A percentile compares a stretch with the other conserved stretches of the same genome.
These are phyloP conservation scores for Sacculina carcini DNA, from an alignment of 2,888 invertebrate genomes.

Conservation along the genomic window DNA sequence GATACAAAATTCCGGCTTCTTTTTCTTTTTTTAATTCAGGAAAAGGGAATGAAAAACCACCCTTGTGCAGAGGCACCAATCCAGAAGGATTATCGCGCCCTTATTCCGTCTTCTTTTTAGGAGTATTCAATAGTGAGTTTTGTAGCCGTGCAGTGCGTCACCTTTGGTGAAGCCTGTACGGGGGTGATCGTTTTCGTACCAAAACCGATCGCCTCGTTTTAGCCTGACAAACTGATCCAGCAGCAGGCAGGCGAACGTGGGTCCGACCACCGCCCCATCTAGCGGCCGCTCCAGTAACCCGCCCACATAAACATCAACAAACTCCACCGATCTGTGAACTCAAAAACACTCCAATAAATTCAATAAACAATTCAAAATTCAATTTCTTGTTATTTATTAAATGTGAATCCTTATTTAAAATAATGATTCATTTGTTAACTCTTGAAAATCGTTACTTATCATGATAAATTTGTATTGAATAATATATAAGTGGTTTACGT, in stretches of 20 bases:
- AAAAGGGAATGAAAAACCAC: too few relatives aligned
- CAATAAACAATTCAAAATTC: neutral
- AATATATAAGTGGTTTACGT: too few relatives aligned
- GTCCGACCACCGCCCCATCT: slow-evolving; percentile 47
- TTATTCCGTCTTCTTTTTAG: too few relatives aligned
- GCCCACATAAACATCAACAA: slow-evolving; percentile 69
- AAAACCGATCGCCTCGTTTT: slow-evolving; percentile 57
- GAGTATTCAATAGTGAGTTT: too few relatives aligned
- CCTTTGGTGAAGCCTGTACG: slow-evolving; percentile 38
- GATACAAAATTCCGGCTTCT: too few relatives aligned
- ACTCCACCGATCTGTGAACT: slow-evolving; percentile 31
- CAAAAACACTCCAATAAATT: neutral
- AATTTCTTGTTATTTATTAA: neutral
- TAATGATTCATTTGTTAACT: slow-evolving; percentile 11
- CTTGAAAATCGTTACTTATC: neutral
- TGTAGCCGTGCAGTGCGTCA: too few relatives aligned
- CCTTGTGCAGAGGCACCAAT: too few relatives aligned
- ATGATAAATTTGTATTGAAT: too few relatives aligned
- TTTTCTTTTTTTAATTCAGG: too few relatives aligned
- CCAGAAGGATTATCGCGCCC: too few relatives aligned
- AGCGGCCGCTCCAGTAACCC: slow-evolving; percentile 54
- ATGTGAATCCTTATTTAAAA: neutral
- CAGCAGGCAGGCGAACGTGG: slow-evolving; percentile 56
- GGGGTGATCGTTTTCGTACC: slow-evolving; percentile 49
- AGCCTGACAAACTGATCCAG: slow-evolving; percentile 57